These are phyloP conservation scores for Polyommatus iphigenia DNA, from an alignment of 2,888 invertebrate species.

Conservation along the genomic window DNA sequence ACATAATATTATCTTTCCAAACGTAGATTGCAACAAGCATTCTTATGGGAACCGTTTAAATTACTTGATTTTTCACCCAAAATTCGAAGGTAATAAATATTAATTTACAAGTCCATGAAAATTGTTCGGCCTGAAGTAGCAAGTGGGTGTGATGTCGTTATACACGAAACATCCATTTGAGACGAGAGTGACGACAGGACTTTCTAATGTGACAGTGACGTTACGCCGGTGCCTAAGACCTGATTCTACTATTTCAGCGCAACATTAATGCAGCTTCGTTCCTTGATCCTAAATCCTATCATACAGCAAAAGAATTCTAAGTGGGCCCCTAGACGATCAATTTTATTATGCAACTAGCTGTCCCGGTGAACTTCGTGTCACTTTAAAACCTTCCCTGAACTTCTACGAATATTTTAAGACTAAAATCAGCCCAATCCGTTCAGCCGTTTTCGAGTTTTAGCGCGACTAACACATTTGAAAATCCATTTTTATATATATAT, in stretches of 20 bases:
- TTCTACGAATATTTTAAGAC: too few species aligned
- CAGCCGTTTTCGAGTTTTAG: too few species aligned
- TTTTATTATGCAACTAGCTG: too few species aligned
- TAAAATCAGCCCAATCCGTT: too few species aligned
- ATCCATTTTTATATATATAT: too few species aligned
- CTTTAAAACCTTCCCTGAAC: too few species aligned
- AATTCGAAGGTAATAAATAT: background rate
- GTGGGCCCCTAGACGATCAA: too few species aligned
- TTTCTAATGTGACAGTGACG: conserved; percentile 1
- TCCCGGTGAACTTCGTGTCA: too few species aligned
- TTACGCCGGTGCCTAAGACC: background rate
- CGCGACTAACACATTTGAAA: too few species aligned
- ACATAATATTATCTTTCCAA: background rate
- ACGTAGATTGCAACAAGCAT: background rate
- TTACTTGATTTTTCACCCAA: background rate
- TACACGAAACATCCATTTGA: conserved; percentile 16
- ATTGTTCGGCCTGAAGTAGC: background rate
- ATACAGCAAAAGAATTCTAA: too few species aligned
- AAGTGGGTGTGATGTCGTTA: conserved; percentile 4
- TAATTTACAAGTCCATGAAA: background rate
- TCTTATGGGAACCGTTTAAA: background rate
- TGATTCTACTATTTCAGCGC: background rate
- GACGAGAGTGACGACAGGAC: conserved; percentile 5
- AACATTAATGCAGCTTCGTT: background rate
- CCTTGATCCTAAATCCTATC: too few species aligned